These are phyloP conservation scores for Ellobius talpinus DNA, from an alignment of 2,113 vertebrate species.

Conservation along the genomic window DNA sequence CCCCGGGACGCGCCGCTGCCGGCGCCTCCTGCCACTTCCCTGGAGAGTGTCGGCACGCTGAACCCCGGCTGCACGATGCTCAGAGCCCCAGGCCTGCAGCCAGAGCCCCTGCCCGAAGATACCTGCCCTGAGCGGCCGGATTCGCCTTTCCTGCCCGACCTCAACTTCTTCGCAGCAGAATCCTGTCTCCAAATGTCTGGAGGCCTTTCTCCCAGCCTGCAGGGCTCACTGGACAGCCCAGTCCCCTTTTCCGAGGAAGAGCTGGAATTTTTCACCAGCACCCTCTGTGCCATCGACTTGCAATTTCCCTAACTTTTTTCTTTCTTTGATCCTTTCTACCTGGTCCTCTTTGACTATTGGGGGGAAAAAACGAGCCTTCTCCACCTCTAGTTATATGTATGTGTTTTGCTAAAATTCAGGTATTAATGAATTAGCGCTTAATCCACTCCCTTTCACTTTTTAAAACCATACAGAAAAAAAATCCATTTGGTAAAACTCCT, in stretches of 20 bases:
- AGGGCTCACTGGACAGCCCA: constrained; percentile 91
- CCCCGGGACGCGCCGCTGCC: background rate
- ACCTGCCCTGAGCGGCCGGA: constrained; percentile 86
- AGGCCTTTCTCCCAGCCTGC: constrained; percentile 88
- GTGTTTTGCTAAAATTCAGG: constrained; percentile 85
- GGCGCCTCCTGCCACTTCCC: background rate
- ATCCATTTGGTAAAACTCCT: constrained; percentile 82
- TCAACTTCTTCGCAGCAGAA: constrained; percentile 90
- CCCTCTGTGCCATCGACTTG: constrained; percentile 94
- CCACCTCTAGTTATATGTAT: constrained; percentile 19
- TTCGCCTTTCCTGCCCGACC: constrained; percentile 89
- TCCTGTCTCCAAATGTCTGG: constrained; percentile 88
- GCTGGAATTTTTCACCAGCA: constrained; percentile 95
- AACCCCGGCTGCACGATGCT: constrained; percentile 80
- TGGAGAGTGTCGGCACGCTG: constrained; percentile 56
- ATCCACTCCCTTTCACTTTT: constrained; percentile 43
- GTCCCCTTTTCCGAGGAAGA: constrained; percentile 95
- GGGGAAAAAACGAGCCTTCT: background rate
- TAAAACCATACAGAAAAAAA: constrained; percentile 59
- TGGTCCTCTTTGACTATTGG: background rate
- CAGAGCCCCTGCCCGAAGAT: constrained; percentile 66
- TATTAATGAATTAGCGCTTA: constrained; percentile 83
- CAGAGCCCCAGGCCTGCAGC: constrained; percentile 55
- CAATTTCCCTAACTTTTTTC: constrained; percentile 87
- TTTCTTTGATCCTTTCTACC: background rate